A percentile compares a stretch with the other conserved stretches of the same genome.
These are phyloP conservation scores for Pogonocichla stellata DNA, from an alignment of 2,113 vertebrate genomes.

Conservation along the genomic window DNA sequence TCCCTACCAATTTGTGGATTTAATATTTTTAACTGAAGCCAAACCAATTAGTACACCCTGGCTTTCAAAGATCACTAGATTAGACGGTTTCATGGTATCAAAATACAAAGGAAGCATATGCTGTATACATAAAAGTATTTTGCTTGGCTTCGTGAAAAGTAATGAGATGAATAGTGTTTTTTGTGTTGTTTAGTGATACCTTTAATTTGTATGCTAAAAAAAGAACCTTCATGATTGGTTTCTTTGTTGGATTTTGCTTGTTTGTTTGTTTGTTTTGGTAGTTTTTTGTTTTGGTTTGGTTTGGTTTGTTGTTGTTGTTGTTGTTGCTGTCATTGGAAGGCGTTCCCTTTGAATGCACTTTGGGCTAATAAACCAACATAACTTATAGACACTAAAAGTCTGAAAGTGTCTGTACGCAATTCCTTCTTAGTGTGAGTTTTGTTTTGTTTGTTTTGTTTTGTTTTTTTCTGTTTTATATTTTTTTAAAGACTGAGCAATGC, in stretches of 20 bases:
- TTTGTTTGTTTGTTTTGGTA: not conserved
- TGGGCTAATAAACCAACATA: not conserved
- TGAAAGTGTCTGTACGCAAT: not conserved
- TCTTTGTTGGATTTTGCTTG: not conserved
- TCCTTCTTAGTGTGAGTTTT: not conserved
- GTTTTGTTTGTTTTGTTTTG: not conserved
- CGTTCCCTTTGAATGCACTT: not conserved
- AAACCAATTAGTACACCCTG: not conserved
- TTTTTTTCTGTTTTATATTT: not conserved
- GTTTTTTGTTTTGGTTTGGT: not conserved
- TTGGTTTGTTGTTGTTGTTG: not conserved
- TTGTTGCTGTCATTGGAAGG: not conserved
- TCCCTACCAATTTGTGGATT: not conserved
- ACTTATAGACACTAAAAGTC: not conserved
- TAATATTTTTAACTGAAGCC: not conserved
- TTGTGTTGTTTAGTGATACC: not conserved
- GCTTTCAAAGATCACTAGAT: not conserved
- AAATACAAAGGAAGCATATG: not conserved
- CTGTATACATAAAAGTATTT: not conserved
- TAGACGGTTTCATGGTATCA: not conserved
- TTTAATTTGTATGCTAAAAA: not conserved
- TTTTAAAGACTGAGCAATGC: conserved; percentile 1
- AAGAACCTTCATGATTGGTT: not conserved
- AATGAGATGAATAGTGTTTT: not conserved
- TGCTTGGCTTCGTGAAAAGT: not conserved